These are phyloP conservation scores for Monopis laevigella DNA, from an alignment of 2,888 invertebrate genomes.

Conservation along the genomic window DNA sequence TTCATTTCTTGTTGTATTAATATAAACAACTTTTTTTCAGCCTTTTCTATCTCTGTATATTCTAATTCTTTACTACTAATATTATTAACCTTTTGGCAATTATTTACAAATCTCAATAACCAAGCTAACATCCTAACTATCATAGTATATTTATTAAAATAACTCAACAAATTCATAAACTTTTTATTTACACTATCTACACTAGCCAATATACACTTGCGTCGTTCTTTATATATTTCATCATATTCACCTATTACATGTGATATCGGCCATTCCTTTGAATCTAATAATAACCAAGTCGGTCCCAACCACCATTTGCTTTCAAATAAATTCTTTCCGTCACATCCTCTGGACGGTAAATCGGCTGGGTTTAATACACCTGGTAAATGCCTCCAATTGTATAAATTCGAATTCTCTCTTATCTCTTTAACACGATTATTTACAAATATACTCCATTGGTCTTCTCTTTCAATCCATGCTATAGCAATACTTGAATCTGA, in stretches of 20 bases:
- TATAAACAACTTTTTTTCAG: slow-evolving; percentile 7
- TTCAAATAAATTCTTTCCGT: slow-evolving; percentile 4
- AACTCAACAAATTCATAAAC: not conserved
- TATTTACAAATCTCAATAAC: slow-evolving; percentile 3
- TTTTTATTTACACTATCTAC: not conserved
- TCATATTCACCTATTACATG: not conserved
- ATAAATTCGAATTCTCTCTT: not conserved
- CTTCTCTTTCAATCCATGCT: slow-evolving; percentile 1
- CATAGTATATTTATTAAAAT: slow-evolving; percentile 6
- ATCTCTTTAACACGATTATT: slow-evolving; percentile 13
- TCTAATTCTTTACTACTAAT: not conserved
- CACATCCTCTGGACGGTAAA: slow-evolving; percentile 12
- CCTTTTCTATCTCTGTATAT: not conserved
- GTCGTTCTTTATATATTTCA: not conserved
- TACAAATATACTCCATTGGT: slow-evolving; percentile 9
- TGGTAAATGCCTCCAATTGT: slow-evolving; percentile 9
- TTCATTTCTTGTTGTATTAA: not conserved
- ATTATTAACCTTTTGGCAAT: not conserved
- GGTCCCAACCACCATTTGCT: slow-evolving; percentile 12
- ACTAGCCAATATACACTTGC: not conserved
- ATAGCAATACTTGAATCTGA: not conserved
- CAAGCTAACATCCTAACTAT: slow-evolving; percentile 11
- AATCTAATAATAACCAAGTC: not conserved
- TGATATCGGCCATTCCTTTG: not conserved
- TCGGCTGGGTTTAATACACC: slow-evolving; percentile 12